A percentile compares a stretch with the other conserved stretches of the same genome.
Evolutionary conservation across 1,140 invertebrate species (phyloP).

Genomic region (Bombus difficillimus): DNA sequence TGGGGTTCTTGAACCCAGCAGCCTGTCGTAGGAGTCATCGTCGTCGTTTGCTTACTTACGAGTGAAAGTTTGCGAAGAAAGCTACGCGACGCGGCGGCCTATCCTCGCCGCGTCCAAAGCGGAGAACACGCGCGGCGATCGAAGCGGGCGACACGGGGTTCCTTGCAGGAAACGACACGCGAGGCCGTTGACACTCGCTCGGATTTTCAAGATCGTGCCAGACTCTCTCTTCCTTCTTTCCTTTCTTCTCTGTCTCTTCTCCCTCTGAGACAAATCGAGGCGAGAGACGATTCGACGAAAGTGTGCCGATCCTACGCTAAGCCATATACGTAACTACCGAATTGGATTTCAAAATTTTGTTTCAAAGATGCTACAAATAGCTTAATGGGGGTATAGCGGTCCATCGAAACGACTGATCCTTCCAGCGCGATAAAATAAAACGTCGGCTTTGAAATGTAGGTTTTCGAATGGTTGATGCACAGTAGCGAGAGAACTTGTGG

Average conservation of each 20-base stretch:
- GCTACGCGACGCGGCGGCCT: constrained; percentile 45
- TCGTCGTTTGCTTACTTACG: constrained; percentile 34
- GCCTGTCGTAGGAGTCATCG: constrained; percentile 42
- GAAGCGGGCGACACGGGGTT: constrained; percentile 23
- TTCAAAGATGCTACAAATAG: too few species aligned
- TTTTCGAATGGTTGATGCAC: too few species aligned
- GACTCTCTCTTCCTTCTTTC: constrained; percentile 2
- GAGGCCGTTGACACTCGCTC: constrained; percentile 69
- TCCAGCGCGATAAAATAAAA: too few species aligned
- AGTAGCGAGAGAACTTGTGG: too few species aligned
- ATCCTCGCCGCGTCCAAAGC: constrained; percentile 9
- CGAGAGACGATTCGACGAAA: neutral
- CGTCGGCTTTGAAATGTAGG: too few species aligned
- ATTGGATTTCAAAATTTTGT: too few species aligned
- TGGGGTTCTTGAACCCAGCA: constrained; percentile 70
- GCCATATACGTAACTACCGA: too few species aligned
- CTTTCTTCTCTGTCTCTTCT: neutral
- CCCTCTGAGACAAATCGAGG: neutral
- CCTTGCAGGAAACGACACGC: constrained; percentile 45
- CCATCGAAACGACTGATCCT: too few species aligned
- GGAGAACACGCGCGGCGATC: neutral
- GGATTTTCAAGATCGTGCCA: constrained; percentile 66
- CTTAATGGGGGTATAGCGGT: too few species aligned
- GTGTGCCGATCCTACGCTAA: neutral
- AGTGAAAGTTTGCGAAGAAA: constrained; percentile 80